These are phyloP conservation scores for Operophtera brumata DNA, from an alignment of 2,888 invertebrate genomes.

Conservation along the genomic window DNA sequence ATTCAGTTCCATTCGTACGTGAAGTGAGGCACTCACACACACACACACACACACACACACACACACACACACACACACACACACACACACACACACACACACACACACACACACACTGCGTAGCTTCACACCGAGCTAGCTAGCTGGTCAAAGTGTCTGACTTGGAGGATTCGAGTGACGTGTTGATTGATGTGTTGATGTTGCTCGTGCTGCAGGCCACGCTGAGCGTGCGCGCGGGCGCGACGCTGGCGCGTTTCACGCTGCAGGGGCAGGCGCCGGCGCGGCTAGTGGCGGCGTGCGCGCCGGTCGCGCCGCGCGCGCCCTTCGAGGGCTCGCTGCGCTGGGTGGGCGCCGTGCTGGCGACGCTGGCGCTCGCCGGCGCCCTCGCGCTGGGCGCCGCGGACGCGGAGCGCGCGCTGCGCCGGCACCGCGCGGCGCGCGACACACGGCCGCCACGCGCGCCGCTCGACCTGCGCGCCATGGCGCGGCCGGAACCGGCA, in stretches of 20 bases:
- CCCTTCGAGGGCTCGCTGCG: slow-evolving; percentile 76
- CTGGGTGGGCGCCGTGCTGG: slow-evolving; percentile 70
- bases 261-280: slow-evolving; percentile 43
- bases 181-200: too few relatives aligned
- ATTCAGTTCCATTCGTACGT: too few relatives aligned
- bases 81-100: too few relatives aligned
- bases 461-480: slow-evolving; percentile 44
- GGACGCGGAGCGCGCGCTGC: slow-evolving; percentile 48
- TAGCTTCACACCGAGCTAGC: too few relatives aligned
- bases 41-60: too few relatives aligned
- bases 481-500: slow-evolving; percentile 18
- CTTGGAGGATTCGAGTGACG: too few relatives aligned
- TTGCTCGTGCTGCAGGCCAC: slow-evolving; percentile 1
- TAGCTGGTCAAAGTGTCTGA: too few relatives aligned
- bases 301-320: slow-evolving; percentile 68
- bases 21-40: too few relatives aligned
- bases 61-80: too few relatives aligned
- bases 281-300: slow-evolving; percentile 44
- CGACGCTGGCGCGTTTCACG: slow-evolving; percentile 40
- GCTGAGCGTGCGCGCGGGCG: slow-evolving; percentile 40
- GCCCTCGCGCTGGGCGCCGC: slow-evolving; percentile 56
- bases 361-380: slow-evolving; percentile 75
- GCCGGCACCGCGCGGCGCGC: slow-evolving; percentile 37
- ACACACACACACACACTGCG: too few relatives aligned
- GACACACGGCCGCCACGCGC: slow-evolving; percentile 42